These are phyloP conservation scores for Arctopsyche grandis DNA, from an alignment of 1,140 invertebrate species.

Conservation along the genomic window DNA sequence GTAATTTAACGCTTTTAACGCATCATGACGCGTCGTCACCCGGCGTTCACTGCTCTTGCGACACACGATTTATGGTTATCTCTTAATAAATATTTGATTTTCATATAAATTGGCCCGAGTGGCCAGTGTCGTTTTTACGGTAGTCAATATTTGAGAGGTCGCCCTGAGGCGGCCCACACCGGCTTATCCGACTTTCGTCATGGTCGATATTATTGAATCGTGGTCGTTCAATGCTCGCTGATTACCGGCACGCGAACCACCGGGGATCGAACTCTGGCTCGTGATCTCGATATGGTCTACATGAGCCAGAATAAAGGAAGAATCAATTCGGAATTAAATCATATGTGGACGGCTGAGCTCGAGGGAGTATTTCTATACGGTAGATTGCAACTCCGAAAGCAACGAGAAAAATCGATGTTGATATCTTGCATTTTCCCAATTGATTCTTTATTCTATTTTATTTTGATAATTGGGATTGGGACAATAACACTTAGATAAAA, in stretches of 20 bases:
- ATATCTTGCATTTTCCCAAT: too few relatives aligned
- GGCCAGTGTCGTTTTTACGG: slow-evolving; percentile 26
- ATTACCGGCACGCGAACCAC: slow-evolving; percentile 39
- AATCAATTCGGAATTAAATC: too few relatives aligned
- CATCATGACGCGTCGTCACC: slow-evolving; percentile 1
- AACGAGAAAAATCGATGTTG: too few relatives aligned
- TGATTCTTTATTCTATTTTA: too few relatives aligned
- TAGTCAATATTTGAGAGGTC: slow-evolving; percentile 28
- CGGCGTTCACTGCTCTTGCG: background rate
- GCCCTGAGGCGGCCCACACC: slow-evolving; percentile 1
- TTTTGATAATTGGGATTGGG: too few relatives aligned
- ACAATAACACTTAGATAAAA: too few relatives aligned
- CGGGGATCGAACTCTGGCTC: background rate
- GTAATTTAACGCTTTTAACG: slow-evolving; percentile 20
- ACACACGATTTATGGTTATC: slow-evolving; percentile 36
- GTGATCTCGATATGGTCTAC: background rate
- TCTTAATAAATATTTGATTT: slow-evolving; percentile 43
- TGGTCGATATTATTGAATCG: slow-evolving; percentile 17
- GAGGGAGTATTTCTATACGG: too few relatives aligned
- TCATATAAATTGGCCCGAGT: slow-evolving; percentile 38
- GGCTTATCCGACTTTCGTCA: background rate
- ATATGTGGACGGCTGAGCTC: too few relatives aligned
- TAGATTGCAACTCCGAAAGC: too few relatives aligned
- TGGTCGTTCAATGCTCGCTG: slow-evolving; percentile 37
- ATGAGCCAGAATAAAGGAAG: background rate